phyloP scores from a whole-genome alignment of 2,113 vertebrate species.

The Callopanchax toddi region DNA sequence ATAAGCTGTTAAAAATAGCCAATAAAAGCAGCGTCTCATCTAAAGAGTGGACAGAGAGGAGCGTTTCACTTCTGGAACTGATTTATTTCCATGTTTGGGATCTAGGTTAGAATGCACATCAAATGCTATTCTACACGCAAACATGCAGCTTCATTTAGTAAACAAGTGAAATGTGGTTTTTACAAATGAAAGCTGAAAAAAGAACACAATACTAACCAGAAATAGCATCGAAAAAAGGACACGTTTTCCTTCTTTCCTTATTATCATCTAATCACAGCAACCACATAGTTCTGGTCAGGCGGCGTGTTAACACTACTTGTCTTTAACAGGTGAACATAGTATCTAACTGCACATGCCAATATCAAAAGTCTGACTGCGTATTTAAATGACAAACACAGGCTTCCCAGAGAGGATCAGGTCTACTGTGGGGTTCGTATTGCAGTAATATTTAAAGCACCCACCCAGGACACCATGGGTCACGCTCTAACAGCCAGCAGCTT shows the following conservation, averaged over 20 bases:
- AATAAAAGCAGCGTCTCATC: no score
- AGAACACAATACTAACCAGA: slow-evolving; percentile 24
- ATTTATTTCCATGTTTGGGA: slow-evolving; percentile 48
- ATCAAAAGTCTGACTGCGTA: slow-evolving; percentile 71
- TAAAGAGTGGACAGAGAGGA: no score
- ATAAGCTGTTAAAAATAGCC: no score
- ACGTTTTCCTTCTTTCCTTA: neutral
- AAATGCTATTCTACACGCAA: slow-evolving; percentile 59
- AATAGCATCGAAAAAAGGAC: slow-evolving; percentile 7
- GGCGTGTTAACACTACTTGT: slow-evolving; percentile 29
- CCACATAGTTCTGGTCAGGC: slow-evolving; percentile 12
- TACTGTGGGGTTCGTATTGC: slow-evolving; percentile 58
- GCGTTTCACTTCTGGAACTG: slow-evolving; percentile 23
- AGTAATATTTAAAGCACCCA: slow-evolving; percentile 60
- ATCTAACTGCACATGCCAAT: slow-evolving; percentile 60
- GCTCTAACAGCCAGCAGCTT: slow-evolving; percentile 23
- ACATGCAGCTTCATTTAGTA: slow-evolving; percentile 64
- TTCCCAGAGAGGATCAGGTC: slow-evolving; percentile 57
- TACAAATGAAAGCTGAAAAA: slow-evolving; percentile 44
- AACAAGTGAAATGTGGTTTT: slow-evolving; percentile 24
- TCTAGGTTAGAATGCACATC: slow-evolving; percentile 52
- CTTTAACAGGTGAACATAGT: slow-evolving; percentile 17
- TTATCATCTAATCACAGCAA: slow-evolving; percentile 21
- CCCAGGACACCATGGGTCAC: slow-evolving; percentile 39
- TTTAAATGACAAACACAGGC: slow-evolving; percentile 46